phyloP scores from a whole-genome alignment of 2,888 invertebrate species.

The Ormyrus thymus region DNA sequence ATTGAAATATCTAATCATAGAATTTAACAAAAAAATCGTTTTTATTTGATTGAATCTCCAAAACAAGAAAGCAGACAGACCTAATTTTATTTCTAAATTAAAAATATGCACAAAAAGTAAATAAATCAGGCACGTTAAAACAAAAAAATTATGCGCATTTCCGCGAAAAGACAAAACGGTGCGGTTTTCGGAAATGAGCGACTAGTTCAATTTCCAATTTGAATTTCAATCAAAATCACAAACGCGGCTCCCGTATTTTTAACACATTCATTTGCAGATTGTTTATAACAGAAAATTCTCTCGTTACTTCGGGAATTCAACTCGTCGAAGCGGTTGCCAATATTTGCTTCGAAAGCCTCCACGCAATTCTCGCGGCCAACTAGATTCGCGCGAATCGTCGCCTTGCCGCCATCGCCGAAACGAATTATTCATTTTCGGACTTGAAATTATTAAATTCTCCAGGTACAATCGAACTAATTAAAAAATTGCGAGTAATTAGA shows the following conservation, averaged over 20 bases:
- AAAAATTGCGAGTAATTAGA: too few species aligned
- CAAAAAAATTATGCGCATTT: neutral
- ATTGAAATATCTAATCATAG: neutral
- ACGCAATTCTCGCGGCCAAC: slow-evolving; percentile 24
- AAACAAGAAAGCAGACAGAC: too few species aligned
- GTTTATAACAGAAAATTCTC: slow-evolving; percentile 48
- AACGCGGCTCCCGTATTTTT: slow-evolving; percentile 11
- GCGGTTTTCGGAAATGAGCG: slow-evolving; percentile 21
- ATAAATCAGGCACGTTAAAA: neutral
- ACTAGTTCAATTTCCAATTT: slow-evolving; percentile 33
- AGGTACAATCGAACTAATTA: too few species aligned
- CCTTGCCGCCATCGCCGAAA: slow-evolving; percentile 7
- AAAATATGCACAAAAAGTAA: neutral
- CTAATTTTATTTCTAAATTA: neutral
- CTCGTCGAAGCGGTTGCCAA: slow-evolving; percentile 38
- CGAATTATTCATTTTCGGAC: slow-evolving; percentile 40
- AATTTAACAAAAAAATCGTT: neutral
- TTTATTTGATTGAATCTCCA: too few species aligned
- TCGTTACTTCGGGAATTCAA: slow-evolving; percentile 39
- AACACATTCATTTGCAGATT: slow-evolving; percentile 38
- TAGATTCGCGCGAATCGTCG: neutral
- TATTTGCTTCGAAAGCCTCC: slow-evolving; percentile 36
- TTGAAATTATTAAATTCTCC: slow-evolving; percentile 8
- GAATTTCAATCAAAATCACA: slow-evolving; percentile 46
- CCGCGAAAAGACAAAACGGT: neutral